These are phyloP conservation scores for Melanargia galathea DNA, from an alignment of 2,888 invertebrate species.

Conservation along the genomic window DNA sequence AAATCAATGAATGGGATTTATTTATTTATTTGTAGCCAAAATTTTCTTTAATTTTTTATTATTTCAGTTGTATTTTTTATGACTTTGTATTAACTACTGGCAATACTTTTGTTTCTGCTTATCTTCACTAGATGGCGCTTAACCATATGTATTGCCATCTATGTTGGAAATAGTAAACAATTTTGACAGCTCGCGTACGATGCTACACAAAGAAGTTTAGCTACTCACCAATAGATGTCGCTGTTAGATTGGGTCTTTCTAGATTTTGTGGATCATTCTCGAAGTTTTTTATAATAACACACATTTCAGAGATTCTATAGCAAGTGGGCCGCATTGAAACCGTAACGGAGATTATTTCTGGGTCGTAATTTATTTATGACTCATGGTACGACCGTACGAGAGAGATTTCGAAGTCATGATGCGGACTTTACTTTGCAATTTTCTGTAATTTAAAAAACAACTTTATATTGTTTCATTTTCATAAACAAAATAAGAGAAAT, in stretches of 20 bases:
- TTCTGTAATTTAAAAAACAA: too few species aligned
- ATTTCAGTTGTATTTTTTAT: neutral
- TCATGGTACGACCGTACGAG: too few species aligned
- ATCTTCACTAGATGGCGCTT: slow-evolving; percentile 26
- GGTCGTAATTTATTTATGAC: too few species aligned
- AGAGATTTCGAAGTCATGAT: too few species aligned
- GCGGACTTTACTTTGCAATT: too few species aligned
- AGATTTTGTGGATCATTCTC: too few species aligned
- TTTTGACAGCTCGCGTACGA: neutral
- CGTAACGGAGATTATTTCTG: neutral
- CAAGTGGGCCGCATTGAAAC: neutral
- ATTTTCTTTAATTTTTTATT: neutral
- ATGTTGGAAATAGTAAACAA: neutral
- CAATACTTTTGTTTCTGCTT: neutral
- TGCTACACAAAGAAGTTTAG: slow-evolving; percentile 17
- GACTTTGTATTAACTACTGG: neutral
- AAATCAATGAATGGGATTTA: too few species aligned
- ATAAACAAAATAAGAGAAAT: too few species aligned
- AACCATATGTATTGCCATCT: neutral
- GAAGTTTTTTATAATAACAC: slow-evolving; percentile 4
- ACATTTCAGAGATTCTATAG: slow-evolving; percentile 22
- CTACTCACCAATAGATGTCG: slow-evolving; percentile 54
- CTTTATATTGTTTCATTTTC: too few species aligned
- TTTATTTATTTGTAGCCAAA: neutral
- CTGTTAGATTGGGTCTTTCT: slow-evolving; percentile 40